phyloP scores from a whole-genome alignment of 2,888 invertebrate species.

The Agelastica alni region DNA sequence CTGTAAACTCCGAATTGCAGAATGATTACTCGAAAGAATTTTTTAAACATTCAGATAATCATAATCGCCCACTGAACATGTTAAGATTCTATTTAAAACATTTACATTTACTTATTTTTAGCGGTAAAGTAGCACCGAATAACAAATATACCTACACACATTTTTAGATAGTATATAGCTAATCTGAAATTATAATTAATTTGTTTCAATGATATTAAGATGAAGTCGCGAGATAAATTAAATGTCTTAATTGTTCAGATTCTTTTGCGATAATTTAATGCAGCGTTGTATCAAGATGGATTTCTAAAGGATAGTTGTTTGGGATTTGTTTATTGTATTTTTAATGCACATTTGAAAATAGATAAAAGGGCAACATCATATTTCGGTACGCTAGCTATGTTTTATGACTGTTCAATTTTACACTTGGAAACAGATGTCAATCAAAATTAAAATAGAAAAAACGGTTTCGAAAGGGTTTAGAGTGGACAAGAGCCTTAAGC shows the following conservation, averaged over 20 bases:
- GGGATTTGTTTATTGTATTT: too few species aligned
- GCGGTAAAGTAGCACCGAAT: not conserved
- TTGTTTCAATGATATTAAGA: constrained; percentile 1
- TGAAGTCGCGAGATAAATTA: not conserved
- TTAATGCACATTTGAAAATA: too few species aligned
- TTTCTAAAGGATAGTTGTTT: too few species aligned
- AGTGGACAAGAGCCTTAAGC: too few species aligned
- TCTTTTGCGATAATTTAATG: not conserved
- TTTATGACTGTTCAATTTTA: too few species aligned
- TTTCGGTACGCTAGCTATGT: too few species aligned
- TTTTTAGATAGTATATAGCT: not conserved
- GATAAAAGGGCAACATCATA: too few species aligned
- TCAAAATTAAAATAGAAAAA: too few species aligned
- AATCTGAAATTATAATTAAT: not conserved
- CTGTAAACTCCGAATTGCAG: too few species aligned
- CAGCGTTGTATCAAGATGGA: not conserved
- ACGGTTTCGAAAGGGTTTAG: too few species aligned
- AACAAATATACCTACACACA: not conserved
- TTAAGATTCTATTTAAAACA: not conserved
- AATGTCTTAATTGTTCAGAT: constrained; percentile 7
- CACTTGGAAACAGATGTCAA: too few species aligned
- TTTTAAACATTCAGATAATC: constrained; percentile 39
- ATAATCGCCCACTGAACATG: constrained; percentile 19
- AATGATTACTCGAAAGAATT: too few species aligned
- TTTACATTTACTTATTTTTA: not conserved